Evolutionary conservation across 2,113 vertebrate genomes (phyloP).

Genomic region (Takifugu flavidus): DNA sequence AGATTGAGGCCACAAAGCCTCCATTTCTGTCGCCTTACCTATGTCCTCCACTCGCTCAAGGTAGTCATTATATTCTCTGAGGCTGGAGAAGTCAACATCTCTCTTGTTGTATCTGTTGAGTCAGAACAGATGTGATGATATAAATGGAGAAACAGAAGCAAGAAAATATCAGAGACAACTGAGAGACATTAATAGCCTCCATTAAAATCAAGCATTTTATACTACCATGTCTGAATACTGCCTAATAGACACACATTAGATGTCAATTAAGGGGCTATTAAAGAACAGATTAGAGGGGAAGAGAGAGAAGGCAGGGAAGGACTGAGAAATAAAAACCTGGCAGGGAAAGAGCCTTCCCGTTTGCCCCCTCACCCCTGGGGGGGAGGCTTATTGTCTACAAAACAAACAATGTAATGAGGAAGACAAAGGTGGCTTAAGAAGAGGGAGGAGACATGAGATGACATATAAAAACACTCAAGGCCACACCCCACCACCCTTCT

Average conservation of each 20-base stretch:
- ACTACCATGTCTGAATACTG: conserved; percentile 55
- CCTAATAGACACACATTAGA: conserved; percentile 67
- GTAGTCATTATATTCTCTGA: conserved; percentile 93
- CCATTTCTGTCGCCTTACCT: conserved; percentile 69
- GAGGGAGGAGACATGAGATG: conserved; percentile 60
- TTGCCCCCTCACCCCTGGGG: conserved; percentile 41
- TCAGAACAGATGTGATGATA: conserved; percentile 41
- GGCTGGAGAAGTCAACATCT: conserved; percentile 88
- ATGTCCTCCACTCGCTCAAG: conserved; percentile 95
- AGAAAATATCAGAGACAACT: conserved; percentile 31
- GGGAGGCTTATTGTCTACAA: conserved; percentile 75
- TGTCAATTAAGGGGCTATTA: conserved; percentile 69
- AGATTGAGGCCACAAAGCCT: neutral
- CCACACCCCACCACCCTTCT: conserved; percentile 31
- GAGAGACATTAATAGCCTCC: conserved; percentile 54
- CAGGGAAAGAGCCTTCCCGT: conserved; percentile 66
- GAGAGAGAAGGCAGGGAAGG: conserved; percentile 55
- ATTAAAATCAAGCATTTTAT: conserved; percentile 64
- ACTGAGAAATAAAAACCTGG: conserved; percentile 65
- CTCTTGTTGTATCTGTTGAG: conserved; percentile 94
- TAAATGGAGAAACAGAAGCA: conserved; percentile 43
- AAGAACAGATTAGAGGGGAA: conserved; percentile 55
- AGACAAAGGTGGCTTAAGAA: conserved; percentile 74
- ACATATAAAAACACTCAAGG: conserved; percentile 63
- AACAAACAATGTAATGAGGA: conserved; percentile 76